Conservation (phyloP, 2,797 vertebrate species). For the Ctenopoma multispine region DNA sequence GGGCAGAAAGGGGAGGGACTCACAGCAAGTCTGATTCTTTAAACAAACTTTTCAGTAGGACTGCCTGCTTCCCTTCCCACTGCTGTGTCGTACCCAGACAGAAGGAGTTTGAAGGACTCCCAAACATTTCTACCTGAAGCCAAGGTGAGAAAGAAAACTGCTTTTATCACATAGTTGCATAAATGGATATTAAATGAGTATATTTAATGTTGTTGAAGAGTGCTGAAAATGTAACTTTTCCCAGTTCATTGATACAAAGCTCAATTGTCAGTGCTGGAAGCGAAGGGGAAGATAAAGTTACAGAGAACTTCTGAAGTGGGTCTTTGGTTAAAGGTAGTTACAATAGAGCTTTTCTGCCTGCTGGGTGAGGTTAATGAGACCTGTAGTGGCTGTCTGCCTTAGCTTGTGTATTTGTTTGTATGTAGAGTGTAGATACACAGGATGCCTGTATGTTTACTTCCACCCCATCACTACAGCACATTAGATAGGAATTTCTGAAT, state of each 20-base stretch:
- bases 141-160: conserved; percentile 79
- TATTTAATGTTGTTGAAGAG: conserved; percentile 9
- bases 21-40: conserved; percentile 73
- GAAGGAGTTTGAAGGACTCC: conserved; percentile 69
- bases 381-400: not conserved
- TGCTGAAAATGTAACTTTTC: conserved; percentile 2
- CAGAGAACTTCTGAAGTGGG: conserved; percentile 24
- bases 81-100: conserved; percentile 69
- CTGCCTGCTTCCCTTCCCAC: conserved; percentile 75
- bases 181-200: not conserved
- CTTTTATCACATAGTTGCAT: conserved; percentile 26
- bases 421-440: not conserved
- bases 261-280: conserved; percentile 50
- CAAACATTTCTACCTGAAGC: conserved; percentile 71
- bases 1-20: conserved; percentile 68
- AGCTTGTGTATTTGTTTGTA: conserved; percentile 3
- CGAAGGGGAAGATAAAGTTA: conserved; percentile 31
- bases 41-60: conserved; percentile 84
- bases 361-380: conserved; percentile 4
- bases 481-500: conserved; percentile 64
- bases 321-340: conserved; percentile 12
- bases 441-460: conserved; percentile 32
- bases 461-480: conserved; percentile 41
- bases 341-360: conserved; percentile 6
- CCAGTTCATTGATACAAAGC: conserved; percentile 22